Conservation (phyloP, 2,888 invertebrate genomes). For the Oscheius onirici region DNA sequence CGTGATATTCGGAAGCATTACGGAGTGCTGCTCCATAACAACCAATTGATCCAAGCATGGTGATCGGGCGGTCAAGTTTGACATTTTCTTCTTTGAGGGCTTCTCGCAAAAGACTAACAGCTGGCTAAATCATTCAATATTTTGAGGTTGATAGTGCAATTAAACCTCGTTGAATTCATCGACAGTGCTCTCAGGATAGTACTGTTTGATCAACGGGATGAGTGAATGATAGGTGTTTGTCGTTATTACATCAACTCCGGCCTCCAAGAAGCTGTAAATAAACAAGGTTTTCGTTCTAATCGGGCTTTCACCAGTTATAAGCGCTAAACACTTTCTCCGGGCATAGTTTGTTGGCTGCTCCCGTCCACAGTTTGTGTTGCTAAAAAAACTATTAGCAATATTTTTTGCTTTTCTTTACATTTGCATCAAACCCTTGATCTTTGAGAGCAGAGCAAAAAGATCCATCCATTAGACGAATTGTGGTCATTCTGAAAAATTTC, state of each 20-base stretch:
- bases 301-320: slow-evolving; percentile 11
- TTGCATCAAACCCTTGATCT: slow-evolving; percentile 17
- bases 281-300: background rate
- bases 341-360: background rate
- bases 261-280: background rate
- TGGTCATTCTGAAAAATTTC: too few relatives aligned
- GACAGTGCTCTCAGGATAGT: background rate
- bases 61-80: background rate
- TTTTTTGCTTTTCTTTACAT: background rate
- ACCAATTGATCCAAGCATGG: slow-evolving; percentile 12
- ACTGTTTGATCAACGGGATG: background rate
- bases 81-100: background rate
- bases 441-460: slow-evolving; percentile 10
- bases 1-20: slow-evolving; percentile 27
- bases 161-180: background rate
- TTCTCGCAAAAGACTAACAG: background rate
- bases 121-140: slow-evolving; percentile 1
- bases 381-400: background rate
- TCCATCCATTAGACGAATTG: slow-evolving; percentile 14
- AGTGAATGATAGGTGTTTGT: slow-evolving; percentile 24
- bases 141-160: background rate
- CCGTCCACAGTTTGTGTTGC: slow-evolving; percentile 21
- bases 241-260: slow-evolving; percentile 20
- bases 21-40: slow-evolving; percentile 13
- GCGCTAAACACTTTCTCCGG: slow-evolving; percentile 6